A percentile compares a stretch with the other conserved stretches of the same genome.
Conservation (phyloP, 2,888 invertebrate genomes). For the Noctua janthina region DNA sequence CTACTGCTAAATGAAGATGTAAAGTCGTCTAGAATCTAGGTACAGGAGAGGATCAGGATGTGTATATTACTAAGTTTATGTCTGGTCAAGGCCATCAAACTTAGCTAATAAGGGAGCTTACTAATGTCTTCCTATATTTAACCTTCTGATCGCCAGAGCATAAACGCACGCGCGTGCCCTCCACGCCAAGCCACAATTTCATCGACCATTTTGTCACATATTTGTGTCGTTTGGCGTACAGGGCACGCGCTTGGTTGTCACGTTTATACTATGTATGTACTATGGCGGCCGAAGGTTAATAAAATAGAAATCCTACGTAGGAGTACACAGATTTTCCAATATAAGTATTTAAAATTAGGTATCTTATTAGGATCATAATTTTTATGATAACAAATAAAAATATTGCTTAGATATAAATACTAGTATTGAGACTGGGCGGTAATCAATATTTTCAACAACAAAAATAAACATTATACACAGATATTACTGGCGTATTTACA, state of each 20-base stretch:
- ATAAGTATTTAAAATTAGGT: background rate
- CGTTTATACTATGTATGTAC: too few relatives aligned
- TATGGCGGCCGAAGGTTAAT: too few relatives aligned
- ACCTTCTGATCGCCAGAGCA: too few relatives aligned
- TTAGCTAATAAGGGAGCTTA: background rate
- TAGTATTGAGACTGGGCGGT: background rate
- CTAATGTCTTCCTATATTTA: background rate
- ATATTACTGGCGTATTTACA: constrained; percentile 25
- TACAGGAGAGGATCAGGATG: background rate
- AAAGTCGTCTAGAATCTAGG: background rate
- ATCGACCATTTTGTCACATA: too few relatives aligned
- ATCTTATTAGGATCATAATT: background rate
- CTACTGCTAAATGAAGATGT: constrained; percentile 23
- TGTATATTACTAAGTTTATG: background rate
- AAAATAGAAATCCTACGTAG: too few relatives aligned
- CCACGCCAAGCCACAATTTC: too few relatives aligned
- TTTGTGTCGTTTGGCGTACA: too few relatives aligned
- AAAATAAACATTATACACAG: background rate
- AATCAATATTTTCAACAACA: background rate
- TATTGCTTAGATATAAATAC: too few relatives aligned
- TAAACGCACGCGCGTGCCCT: too few relatives aligned
- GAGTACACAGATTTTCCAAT: background rate
- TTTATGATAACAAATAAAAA: too few relatives aligned
- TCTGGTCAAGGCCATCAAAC: background rate
- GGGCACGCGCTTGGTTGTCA: too few relatives aligned